phyloP scores from a whole-genome alignment of 2,888 invertebrate genomes.

The Bibio marci region DNA sequence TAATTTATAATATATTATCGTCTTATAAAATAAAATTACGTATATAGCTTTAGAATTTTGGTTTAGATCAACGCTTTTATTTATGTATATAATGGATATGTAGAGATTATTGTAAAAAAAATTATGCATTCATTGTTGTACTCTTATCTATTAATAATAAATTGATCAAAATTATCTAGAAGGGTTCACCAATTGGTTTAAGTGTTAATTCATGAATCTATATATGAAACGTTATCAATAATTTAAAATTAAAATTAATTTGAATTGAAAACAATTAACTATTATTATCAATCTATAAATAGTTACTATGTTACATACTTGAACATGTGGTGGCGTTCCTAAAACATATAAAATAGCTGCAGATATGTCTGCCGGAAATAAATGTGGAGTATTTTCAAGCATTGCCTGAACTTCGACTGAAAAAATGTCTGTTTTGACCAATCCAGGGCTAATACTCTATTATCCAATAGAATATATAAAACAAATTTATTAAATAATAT shows the following conservation, averaged over 20 bases:
- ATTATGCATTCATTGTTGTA: too few species aligned
- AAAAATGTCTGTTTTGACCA: conserved; percentile 18
- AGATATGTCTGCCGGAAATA: conserved; percentile 6
- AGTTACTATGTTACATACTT: too few species aligned
- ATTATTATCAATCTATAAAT: too few species aligned
- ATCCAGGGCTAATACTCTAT: conserved; percentile 20
- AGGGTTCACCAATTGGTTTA: conserved; percentile 16
- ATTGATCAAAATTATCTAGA: conserved; percentile 13
- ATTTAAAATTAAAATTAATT: too few species aligned
- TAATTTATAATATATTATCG: too few species aligned
- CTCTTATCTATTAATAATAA: too few species aligned
- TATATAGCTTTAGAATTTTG: too few species aligned
- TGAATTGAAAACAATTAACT: too few species aligned
- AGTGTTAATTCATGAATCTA: conserved; percentile 17
- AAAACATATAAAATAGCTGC: conserved; percentile 5
- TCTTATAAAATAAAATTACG: too few species aligned
- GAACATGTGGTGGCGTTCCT: conserved; percentile 3
- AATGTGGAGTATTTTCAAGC: background rate
- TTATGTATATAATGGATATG: too few species aligned
- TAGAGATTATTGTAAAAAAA: too few species aligned
- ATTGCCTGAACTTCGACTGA: conserved; percentile 7
- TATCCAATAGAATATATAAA: conserved; percentile 1
- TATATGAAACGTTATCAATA: conserved; percentile 12
- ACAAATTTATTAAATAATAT: background rate
- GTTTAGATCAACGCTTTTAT: too few species aligned